These are phyloP conservation scores for Volucella inanis DNA, from an alignment of 2,888 invertebrate species.

Conservation along the genomic window DNA sequence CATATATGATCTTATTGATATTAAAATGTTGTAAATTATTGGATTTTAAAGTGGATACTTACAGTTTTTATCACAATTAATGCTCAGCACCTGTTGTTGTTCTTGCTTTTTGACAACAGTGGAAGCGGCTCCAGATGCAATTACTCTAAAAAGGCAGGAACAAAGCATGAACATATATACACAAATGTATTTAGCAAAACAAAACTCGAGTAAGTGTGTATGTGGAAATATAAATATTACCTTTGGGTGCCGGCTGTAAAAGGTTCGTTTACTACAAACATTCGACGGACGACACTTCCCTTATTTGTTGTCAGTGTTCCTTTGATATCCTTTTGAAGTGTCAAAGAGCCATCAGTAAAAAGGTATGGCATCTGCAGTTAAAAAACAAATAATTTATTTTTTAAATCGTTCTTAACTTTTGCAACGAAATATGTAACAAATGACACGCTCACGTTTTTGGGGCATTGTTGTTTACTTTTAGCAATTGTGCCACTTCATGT, in stretches of 20 bases:
- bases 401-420: neutral
- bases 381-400: slow-evolving; percentile 9
- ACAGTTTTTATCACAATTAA: slow-evolving; percentile 84
- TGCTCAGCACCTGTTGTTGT: slow-evolving; percentile 82
- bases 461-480: slow-evolving; percentile 26
- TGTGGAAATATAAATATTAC: slow-evolving; percentile 75
- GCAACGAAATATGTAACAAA: slow-evolving; percentile 13
- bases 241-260: slow-evolving; percentile 82
- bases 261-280: slow-evolving; percentile 83
- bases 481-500: slow-evolving; percentile 21
- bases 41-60: slow-evolving; percentile 77
- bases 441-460: neutral
- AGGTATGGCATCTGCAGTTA: slow-evolving; percentile 82
- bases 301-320: slow-evolving; percentile 81
- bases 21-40: neutral
- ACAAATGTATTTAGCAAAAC: neutral
- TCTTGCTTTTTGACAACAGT: slow-evolving; percentile 83
- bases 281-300: slow-evolving; percentile 82
- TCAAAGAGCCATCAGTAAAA: slow-evolving; percentile 83
- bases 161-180: neutral
- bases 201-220: too few relatives aligned
- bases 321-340: slow-evolving; percentile 83
- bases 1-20: too few relatives aligned
- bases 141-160: slow-evolving; percentile 79
- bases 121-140: slow-evolving; percentile 81